Evolutionary conservation across 2,113 vertebrate genomes (phyloP).

Genomic region (Lichenostomus cassidix): DNA sequence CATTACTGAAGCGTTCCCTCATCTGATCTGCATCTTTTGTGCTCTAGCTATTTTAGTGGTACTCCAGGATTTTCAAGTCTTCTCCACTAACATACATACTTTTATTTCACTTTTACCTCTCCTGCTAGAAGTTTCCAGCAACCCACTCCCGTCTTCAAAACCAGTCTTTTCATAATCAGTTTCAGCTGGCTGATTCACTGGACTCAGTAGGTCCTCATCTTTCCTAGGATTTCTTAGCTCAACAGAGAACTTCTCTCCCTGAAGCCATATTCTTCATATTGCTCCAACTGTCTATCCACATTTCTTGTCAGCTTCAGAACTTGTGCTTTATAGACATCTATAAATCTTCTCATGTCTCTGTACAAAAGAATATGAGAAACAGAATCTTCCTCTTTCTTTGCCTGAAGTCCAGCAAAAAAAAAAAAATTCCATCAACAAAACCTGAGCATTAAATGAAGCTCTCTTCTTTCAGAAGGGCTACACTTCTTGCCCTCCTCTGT

Average conservation of each 20-base stretch:
- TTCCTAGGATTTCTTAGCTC: background rate
- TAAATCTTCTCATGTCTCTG: background rate
- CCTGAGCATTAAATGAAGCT: background rate
- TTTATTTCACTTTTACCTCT: background rate
- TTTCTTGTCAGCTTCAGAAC: background rate
- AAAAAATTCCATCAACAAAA: background rate
- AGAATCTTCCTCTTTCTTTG: background rate
- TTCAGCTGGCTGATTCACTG: background rate
- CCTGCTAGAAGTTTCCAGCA: background rate
- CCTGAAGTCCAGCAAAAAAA: background rate
- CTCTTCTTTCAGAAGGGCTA: background rate
- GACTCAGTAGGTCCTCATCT: background rate
- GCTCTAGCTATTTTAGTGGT: background rate
- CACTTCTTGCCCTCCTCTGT: background rate
- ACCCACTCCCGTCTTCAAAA: background rate
- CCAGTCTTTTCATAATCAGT: background rate
- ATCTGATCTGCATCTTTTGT: background rate
- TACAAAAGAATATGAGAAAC: background rate
- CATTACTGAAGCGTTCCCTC: background rate
- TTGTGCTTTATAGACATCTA: background rate
- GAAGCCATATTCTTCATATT: background rate
- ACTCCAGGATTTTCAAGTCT: background rate
- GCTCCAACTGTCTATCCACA: background rate
- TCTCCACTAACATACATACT: background rate
- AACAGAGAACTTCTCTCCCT: background rate